Percentiles rank a stretch among this genome's conserved stretches.
phyloP scores from a whole-genome alignment of 2,888 invertebrate genomes.

The Allolobophora icterica region DNA sequence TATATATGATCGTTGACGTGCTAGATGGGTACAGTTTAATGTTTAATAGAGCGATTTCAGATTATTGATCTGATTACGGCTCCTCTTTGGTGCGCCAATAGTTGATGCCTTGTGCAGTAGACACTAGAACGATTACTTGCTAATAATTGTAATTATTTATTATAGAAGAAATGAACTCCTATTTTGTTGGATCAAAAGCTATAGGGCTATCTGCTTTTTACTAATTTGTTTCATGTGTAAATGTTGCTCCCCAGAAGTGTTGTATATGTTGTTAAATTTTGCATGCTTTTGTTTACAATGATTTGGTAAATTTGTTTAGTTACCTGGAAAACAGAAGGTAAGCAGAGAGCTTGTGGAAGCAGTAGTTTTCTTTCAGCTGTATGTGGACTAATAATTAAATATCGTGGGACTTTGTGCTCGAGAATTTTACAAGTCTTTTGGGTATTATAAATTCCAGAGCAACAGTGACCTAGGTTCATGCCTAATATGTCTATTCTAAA shows the following conservation, averaged over 20 bases:
- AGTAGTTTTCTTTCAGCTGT: not conserved
- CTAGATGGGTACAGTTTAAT: too few species aligned
- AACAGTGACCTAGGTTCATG: not conserved
- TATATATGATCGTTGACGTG: too few species aligned
- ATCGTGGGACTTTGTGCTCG: not conserved
- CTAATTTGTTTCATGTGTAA: too few species aligned
- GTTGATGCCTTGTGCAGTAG: not conserved
- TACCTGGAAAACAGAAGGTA: constrained; percentile 19
- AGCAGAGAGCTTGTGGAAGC: not conserved
- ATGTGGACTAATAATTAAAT: not conserved
- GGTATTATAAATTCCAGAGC: not conserved
- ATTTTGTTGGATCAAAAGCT: not conserved
- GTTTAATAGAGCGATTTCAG: too few species aligned
- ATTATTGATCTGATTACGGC: too few species aligned
- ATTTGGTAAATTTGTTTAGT: constrained; percentile 1
- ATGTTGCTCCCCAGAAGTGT: too few species aligned
- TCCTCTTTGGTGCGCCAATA: too few species aligned
- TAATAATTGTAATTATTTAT: not conserved
- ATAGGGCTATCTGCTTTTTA: not conserved
- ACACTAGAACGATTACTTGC: not conserved
- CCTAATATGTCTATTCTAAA: not conserved
- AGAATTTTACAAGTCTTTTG: not conserved
- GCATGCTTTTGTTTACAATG: not conserved
- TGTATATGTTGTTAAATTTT: not conserved
- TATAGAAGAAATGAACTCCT: not conserved